These are phyloP conservation scores for Acrocephalus scirpaceus DNA, from an alignment of 2,797 vertebrate genomes.

Conservation along the genomic window DNA sequence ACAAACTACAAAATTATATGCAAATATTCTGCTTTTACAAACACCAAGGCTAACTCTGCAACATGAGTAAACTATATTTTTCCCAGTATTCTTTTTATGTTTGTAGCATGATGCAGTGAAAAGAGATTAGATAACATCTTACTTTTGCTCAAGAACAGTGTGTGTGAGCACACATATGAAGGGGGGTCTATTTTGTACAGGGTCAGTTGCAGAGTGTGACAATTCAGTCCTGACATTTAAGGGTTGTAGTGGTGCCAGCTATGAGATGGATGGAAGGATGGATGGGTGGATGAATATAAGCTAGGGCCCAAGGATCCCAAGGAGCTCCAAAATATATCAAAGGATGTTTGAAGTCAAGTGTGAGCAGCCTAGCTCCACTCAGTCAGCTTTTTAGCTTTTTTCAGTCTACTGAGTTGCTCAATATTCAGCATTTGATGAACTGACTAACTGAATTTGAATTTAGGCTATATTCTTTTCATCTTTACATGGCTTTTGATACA, in stretches of 20 bases:
- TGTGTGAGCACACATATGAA: not conserved
- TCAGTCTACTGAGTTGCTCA: not conserved
- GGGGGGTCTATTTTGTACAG: not conserved
- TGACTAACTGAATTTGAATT: not conserved
- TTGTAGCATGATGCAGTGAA: not conserved
- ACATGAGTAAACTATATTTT: not conserved
- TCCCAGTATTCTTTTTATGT: not conserved
- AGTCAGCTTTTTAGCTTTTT: not conserved
- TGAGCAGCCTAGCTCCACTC: not conserved
- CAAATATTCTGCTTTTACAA: not conserved
- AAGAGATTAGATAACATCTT: not conserved
- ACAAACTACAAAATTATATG: not conserved
- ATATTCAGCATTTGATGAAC: not conserved
- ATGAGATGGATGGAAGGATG: not conserved
- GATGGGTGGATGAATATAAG: not conserved
- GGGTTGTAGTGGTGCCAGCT: not conserved
- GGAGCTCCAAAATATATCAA: not conserved
- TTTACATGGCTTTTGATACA: not conserved
- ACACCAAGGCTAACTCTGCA: not conserved
- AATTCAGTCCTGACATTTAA: not conserved
- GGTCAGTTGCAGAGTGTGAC: not conserved
- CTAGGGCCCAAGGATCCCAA: not conserved
- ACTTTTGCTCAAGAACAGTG: not conserved
- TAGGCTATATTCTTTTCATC: not conserved
- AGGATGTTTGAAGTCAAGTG: not conserved